Base-by-base conservation (phyloP, 2,888 invertebrate species). In the Julus scandinavius region DNA sequence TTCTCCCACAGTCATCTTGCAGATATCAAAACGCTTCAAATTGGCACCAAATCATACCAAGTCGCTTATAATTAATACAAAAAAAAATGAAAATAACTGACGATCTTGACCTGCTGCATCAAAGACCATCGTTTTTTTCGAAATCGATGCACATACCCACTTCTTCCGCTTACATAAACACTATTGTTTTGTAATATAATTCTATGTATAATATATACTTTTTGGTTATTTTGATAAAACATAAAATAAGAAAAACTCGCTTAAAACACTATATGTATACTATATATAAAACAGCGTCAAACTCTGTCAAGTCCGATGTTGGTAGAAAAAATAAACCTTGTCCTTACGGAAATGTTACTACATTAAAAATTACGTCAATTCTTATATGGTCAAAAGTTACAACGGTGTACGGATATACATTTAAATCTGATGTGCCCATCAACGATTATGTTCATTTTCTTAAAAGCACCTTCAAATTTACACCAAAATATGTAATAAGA, bases 61-160 rank as follows among this genome's bases (percentile, higher is more conserved):
- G 54, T 54, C 54, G 54, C 54, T 54, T 15, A 54, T 17, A 17
- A 17, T 17, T 17, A 54, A 54, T 17, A 54, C 13, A 54, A 54
- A 13, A 54, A 54, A 15, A 54, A 54, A 17, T 54, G 83, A 83
- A 83, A 83, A 40, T 83, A 40, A 83, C 83, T 83, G 83, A 83
- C 83, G 29, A 83, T 83, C 83, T 83, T 83, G 83, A 83, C 83
- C 83, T n/a, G 17, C 40, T 20, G 9, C 83, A 83, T 40, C 83
- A 40, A 83, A 40, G 54, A 54, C 54, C 54, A 54, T 54, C 54
- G 15, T 54, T 17, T 54, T 45, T 54, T 54, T 54, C 54, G 17
- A 54, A 13, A 54, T 54, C 54, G 54, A 54, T 54, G 54, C 54
- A 54, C 54, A 54, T 17, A 54, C 54, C 54, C 54, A 54, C 54